These are phyloP conservation scores for Nettapus auritus DNA, from an alignment of 2,113 vertebrate genomes.

Conservation along the genomic window DNA sequence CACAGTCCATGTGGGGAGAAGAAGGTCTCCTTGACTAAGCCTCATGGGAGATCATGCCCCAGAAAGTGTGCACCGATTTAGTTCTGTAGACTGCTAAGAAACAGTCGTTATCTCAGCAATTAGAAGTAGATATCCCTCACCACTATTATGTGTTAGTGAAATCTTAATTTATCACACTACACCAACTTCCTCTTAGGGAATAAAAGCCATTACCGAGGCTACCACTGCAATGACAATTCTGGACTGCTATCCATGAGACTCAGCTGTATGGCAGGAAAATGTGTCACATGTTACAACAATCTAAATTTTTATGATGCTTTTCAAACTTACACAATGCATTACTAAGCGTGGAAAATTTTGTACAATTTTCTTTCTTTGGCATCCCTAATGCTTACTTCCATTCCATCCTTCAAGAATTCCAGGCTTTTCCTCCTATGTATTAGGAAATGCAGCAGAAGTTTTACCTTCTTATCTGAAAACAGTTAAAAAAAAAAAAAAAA, in stretches of 20 bases:
- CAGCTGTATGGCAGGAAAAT: constrained; percentile 29
- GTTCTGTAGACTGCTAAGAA: background rate
- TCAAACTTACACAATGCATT: background rate
- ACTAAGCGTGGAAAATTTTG: background rate
- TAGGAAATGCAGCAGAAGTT: background rate
- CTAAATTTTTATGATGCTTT: background rate
- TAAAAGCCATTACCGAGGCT: background rate
- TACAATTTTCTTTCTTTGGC: background rate
- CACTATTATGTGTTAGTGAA: background rate
- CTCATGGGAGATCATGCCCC: background rate
- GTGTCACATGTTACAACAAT: constrained; percentile 15
- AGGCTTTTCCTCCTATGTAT: background rate
- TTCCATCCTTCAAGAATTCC: background rate
- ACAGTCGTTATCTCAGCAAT: background rate
- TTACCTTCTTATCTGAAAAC: background rate
- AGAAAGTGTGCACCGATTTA: accelerated
- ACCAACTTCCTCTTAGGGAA: background rate
- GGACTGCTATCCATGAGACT: constrained; percentile 15
- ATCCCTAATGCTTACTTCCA: background rate
- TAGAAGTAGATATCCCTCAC: background rate
- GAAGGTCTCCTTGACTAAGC: background rate
- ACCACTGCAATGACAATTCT: constrained; percentile 8
- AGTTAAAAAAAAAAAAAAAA: background rate
- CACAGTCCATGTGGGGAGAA: accelerated
- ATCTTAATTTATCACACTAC: background rate